Percentiles rank a stretch among this genome's conserved stretches.
Conservation (phyloP, 2,113 vertebrate genomes). For the Symphodus melops region DNA sequence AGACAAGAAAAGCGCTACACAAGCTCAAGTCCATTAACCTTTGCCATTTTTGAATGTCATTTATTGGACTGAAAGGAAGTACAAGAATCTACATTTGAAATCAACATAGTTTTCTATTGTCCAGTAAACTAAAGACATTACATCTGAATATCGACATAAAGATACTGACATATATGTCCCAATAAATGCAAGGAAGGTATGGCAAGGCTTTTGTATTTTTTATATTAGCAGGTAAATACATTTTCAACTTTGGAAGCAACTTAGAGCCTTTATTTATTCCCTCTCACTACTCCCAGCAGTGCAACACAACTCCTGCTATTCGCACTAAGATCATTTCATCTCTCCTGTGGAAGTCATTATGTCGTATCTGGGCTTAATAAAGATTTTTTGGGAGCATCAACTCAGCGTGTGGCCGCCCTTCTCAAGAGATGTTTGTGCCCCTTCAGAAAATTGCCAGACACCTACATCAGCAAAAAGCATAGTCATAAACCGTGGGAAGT, state of each 20-base stretch:
- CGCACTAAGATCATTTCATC: conserved; percentile 11
- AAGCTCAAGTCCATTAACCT: too few relatives aligned
- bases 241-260: neutral
- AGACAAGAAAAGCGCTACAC: too few relatives aligned
- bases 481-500: conserved; percentile 62
- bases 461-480: conserved; percentile 63
- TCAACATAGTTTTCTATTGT: too few relatives aligned
- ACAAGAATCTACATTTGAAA: too few relatives aligned
- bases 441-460: conserved; percentile 56
- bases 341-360: conserved; percentile 10
- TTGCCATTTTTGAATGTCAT: too few relatives aligned
- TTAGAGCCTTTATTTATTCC: neutral
- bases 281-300: neutral
- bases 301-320: neutral
- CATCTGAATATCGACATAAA: too few relatives aligned
- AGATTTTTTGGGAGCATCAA: conserved; percentile 19
- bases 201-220: too few relatives aligned
- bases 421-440: conserved; percentile 50
- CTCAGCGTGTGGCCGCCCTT: conserved; percentile 31
- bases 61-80: too few relatives aligned
- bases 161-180: too few relatives aligned
- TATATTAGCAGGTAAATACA: neutral
- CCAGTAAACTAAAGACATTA: too few relatives aligned
- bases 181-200: too few relatives aligned
- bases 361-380: conserved; percentile 18